These are phyloP conservation scores for Neuroterus valhalla DNA, from an alignment of 1,140 invertebrate species.

Conservation along the genomic window DNA sequence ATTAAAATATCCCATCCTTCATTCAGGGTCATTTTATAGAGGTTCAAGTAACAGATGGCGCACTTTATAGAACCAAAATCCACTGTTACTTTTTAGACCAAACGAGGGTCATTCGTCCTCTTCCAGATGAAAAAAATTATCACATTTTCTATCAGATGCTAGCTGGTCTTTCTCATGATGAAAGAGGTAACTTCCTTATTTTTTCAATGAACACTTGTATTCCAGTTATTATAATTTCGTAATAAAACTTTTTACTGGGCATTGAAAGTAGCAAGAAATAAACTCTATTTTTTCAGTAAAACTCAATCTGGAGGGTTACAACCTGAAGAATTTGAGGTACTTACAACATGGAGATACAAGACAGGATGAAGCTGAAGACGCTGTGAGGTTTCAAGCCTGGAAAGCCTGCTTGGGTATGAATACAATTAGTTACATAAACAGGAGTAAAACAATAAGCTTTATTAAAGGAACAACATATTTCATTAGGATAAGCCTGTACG, in stretches of 20 bases:
- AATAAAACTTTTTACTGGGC: background rate
- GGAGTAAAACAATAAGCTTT: background rate
- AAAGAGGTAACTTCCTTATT: slow-evolving; percentile 78
- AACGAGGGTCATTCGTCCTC: slow-evolving; percentile 90
- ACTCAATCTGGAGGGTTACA: slow-evolving; percentile 89
- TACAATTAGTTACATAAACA: background rate
- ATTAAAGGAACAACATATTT: background rate
- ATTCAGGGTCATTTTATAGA: slow-evolving; percentile 95
- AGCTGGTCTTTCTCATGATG: slow-evolving; percentile 90
- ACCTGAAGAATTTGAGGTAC: slow-evolving; percentile 86
- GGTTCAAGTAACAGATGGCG: slow-evolving; percentile 96
- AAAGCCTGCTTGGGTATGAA: slow-evolving; percentile 86
- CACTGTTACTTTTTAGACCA: slow-evolving; percentile 97
- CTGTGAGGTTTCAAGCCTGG: slow-evolving; percentile 88
- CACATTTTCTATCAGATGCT: slow-evolving; percentile 99
- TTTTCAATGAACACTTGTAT: background rate
- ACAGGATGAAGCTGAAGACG: slow-evolving; percentile 87
- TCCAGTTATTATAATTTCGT: background rate
- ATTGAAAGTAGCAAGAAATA: background rate
- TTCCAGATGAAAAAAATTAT: slow-evolving; percentile 94
- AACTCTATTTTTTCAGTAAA: slow-evolving; percentile 73
- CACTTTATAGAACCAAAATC: slow-evolving; percentile 95
- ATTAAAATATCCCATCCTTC: slow-evolving; percentile 32
- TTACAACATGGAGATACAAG: slow-evolving; percentile 84
- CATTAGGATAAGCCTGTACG: no score